phyloP scores from a whole-genome alignment of 2,113 vertebrate species.

The Gyps fulvus region DNA sequence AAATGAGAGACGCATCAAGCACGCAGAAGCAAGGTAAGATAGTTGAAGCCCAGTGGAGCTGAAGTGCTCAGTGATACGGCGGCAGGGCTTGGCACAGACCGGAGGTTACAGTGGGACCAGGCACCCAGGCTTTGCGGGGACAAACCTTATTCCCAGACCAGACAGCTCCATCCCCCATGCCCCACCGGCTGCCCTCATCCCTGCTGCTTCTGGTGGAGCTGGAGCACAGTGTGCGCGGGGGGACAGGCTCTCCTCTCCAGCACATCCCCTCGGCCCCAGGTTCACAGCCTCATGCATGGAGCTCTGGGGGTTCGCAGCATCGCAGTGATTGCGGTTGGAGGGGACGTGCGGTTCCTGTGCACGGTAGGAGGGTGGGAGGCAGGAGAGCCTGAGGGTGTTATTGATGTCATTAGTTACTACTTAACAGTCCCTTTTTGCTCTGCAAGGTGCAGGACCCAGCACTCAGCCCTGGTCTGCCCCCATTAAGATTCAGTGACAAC shows the following conservation, averaged over 20 bases:
- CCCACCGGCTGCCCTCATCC: neutral
- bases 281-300: fast-evolving
- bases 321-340: fast-evolving
- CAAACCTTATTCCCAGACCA: fast-evolving
- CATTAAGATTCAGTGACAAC: neutral
- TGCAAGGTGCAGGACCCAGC: neutral
- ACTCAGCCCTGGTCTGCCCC: neutral
- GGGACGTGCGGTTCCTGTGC: fast-evolving
- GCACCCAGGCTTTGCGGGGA: neutral
- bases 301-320: neutral
- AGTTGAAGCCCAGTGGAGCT: neutral
- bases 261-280: neutral
- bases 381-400: neutral
- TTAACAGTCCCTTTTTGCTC: neutral
- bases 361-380: neutral
- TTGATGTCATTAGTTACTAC: neutral
- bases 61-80: fast-evolving
- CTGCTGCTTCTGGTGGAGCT: neutral
- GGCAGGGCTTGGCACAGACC: neutral
- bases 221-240: too few relatives aligned
- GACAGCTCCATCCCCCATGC: fast-evolving
- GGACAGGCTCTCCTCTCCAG: neutral
- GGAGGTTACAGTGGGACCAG: fast-evolving
- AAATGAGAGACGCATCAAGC: neutral
- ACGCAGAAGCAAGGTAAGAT: neutral